These are phyloP conservation scores for Tetranychus piercei DNA, from an alignment of 2,888 invertebrate species.

Conservation along the genomic window DNA sequence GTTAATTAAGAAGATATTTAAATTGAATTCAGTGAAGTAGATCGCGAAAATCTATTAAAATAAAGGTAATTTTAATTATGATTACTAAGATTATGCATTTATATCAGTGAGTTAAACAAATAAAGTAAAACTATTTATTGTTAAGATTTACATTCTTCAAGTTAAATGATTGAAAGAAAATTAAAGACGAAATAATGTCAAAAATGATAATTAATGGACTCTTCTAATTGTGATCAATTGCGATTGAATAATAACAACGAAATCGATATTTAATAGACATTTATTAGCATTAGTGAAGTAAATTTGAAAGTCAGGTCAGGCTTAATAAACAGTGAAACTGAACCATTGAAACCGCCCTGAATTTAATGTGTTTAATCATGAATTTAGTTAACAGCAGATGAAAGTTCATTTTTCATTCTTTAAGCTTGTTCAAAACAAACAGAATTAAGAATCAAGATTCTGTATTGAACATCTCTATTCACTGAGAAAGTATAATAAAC, in stretches of 20 bases:
- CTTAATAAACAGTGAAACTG: too few relatives aligned
- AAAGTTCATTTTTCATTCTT: not conserved
- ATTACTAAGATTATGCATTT: not conserved
- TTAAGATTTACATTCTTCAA: too few relatives aligned
- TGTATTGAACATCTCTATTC: not conserved
- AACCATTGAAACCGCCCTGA: too few relatives aligned
- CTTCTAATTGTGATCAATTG: not conserved
- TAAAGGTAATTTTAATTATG: not conserved
- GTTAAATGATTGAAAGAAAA: too few relatives aligned
- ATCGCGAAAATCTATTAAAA: not conserved
- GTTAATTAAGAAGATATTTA: not conserved
- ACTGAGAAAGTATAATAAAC: not conserved
- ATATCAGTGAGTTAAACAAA: not conserved
- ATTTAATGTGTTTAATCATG: not conserved
- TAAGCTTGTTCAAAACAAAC: not conserved
- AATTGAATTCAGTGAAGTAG: not conserved
- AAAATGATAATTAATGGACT: not conserved
- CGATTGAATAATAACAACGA: too few relatives aligned
- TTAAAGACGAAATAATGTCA: not conserved
- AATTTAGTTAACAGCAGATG: not conserved
- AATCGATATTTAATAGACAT: too few relatives aligned
- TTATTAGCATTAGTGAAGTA: too few relatives aligned
- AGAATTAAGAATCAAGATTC: not conserved
- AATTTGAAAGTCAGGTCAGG: too few relatives aligned
- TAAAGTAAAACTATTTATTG: not conserved